Conservation (phyloP, 2,888 invertebrate species). For the Nemotelus nigrinus region DNA sequence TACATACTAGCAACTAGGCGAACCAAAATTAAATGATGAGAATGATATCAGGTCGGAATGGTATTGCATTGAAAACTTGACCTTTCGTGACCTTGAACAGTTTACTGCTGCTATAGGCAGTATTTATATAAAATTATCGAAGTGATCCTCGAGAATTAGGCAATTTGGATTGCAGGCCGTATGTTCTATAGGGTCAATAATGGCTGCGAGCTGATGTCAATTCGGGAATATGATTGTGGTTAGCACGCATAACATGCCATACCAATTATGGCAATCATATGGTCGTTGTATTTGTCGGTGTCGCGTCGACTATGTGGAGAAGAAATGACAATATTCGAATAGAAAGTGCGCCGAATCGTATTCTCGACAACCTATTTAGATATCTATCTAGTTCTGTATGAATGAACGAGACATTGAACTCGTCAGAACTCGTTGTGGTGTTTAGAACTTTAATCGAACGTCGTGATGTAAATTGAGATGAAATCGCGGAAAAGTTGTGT, state of each 20-base stretch:
- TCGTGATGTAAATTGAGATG: too few species aligned
- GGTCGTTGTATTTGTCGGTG: neutral
- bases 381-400: neutral
- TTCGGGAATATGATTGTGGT: too few species aligned
- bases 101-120: neutral
- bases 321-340: neutral
- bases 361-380: neutral
- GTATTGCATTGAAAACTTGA: conserved; percentile 9
- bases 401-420: conserved; percentile 8
- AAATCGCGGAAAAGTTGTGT: neutral
- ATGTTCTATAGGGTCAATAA: too few species aligned
- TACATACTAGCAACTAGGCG: conserved; percentile 2
- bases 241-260: neutral
- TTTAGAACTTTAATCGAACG: too few species aligned
- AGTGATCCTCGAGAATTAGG: too few species aligned
- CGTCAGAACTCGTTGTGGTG: neutral
- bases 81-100: conserved; percentile 38
- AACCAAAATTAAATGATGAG: neutral
- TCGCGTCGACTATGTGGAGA: neutral
- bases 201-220: too few species aligned
- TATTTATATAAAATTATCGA: too few species aligned
- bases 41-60: conserved; percentile 9
- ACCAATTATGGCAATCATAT: conserved; percentile 38
- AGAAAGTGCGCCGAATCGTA: conserved; percentile 37
- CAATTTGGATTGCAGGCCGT: too few species aligned